A percentile compares a stretch with the other conserved stretches of the same genome.
Conservation (phyloP, 2,888 invertebrate genomes). For the Eudemis profundana region DNA sequence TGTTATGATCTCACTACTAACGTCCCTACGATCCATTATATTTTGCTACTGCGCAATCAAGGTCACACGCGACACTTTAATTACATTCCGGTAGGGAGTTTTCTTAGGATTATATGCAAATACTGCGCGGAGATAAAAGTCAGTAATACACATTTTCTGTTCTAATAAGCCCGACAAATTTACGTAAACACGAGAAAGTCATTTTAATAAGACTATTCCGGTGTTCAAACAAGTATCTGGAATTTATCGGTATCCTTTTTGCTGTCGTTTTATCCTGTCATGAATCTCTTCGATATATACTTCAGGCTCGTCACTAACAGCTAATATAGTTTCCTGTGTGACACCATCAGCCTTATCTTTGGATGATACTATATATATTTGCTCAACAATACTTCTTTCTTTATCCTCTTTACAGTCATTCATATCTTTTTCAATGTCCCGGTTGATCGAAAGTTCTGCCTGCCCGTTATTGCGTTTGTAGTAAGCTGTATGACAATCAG, state of each 20-base stretch:
- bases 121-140: too few species aligned
- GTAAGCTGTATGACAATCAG: conserved; percentile 15
- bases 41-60: too few species aligned
- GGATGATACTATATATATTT: conserved; percentile 14
- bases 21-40: too few species aligned
- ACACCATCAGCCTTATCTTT: neutral
- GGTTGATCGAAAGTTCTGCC: neutral
- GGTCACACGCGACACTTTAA: too few species aligned
- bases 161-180: neutral
- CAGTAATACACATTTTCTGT: too few species aligned
- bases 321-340: conserved; percentile 61
- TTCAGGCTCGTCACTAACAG: conserved; percentile 74
- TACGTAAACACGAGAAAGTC: too few species aligned
- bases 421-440: conserved; percentile 13
- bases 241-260: conserved; percentile 51
- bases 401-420: neutral
- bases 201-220: too few species aligned
- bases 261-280: conserved; percentile 47
- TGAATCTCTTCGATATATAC: conserved; percentile 65
- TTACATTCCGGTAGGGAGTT: too few species aligned
- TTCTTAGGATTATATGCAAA: too few species aligned
- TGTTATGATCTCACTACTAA: too few species aligned
- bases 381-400: neutral
- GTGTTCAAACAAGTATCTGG: too few species aligned
- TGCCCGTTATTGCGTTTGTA: conserved; percentile 25